A percentile compares a stretch with the other conserved stretches of the same genome.
Conservation (phyloP, 2,113 vertebrate genomes). For the Leucopsar rothschildi region DNA sequence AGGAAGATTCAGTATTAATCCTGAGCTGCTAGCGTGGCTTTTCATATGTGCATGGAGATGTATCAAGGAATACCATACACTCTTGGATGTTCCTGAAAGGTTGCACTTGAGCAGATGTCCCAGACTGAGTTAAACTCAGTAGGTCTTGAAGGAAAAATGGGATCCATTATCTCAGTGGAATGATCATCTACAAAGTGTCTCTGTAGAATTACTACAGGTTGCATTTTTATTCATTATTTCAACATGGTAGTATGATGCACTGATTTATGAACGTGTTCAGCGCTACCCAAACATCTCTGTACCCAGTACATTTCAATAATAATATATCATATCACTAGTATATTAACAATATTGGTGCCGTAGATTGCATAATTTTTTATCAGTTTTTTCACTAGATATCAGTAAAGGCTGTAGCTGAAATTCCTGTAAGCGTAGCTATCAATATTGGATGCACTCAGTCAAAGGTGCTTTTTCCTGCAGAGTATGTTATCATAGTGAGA, state of each 20-base stretch:
- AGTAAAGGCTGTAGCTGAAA: background rate
- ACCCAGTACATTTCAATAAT: background rate
- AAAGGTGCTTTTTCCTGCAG: background rate
- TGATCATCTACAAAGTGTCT: background rate
- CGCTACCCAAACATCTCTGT: background rate
- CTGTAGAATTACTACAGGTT: background rate
- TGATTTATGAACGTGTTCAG: background rate
- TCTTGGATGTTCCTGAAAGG: background rate
- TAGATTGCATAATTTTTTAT: background rate
- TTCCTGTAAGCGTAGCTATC: background rate
- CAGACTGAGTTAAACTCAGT: background rate
- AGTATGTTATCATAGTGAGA: background rate
- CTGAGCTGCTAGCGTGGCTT: background rate
- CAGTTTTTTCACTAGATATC: background rate
- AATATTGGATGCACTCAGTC: background rate
- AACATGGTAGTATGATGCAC: background rate
- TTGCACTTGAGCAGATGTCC: background rate
- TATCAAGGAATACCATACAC: background rate
- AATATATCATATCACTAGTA: fast-evolving
- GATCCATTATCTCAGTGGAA: background rate
- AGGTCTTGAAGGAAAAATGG: background rate
- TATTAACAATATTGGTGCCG: background rate
- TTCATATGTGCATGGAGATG: background rate
- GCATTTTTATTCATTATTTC: background rate
- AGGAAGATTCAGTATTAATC: background rate